Percentiles rank a stretch among this genome's conserved stretches.
Evolutionary conservation across 1,140 invertebrate species (phyloP).

Genomic region (Tetramorium simillimum): DNA sequence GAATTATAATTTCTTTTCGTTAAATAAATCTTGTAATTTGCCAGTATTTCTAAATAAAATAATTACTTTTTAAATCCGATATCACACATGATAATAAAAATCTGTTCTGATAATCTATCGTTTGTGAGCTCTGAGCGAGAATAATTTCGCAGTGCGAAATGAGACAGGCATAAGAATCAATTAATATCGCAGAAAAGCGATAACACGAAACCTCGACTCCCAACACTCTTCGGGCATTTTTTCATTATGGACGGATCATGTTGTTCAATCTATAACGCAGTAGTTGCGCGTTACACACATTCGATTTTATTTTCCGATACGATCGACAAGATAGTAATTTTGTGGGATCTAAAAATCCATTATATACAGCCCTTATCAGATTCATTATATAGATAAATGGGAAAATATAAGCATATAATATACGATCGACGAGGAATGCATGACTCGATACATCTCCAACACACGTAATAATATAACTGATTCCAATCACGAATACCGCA

Average conservation of each 20-base stretch:
- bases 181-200: too few species aligned
- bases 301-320: not conserved
- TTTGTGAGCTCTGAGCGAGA: too few species aligned
- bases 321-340: not conserved
- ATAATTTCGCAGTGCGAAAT: too few species aligned
- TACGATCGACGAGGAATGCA: not conserved
- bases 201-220: too few species aligned
- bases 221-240: too few species aligned
- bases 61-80: too few species aligned
- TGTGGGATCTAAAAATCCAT: not conserved
- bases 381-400: conserved; percentile 27
- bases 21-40: too few species aligned
- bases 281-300: not conserved
- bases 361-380: conserved; percentile 21
- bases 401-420: conserved; percentile 9
- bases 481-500: conserved; percentile 55
- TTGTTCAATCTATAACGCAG: not conserved
- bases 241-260: not conserved
- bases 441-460: not conserved
- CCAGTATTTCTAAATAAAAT: too few species aligned
- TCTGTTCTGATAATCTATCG: too few species aligned
- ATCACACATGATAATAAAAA: too few species aligned
- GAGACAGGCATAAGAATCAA: too few species aligned
- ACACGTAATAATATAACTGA: conserved; percentile 48
- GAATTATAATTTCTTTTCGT: too few species aligned